These are phyloP conservation scores for Sebastes itinus DNA, from an alignment of 2,797 vertebrate species.

Conservation along the genomic window DNA sequence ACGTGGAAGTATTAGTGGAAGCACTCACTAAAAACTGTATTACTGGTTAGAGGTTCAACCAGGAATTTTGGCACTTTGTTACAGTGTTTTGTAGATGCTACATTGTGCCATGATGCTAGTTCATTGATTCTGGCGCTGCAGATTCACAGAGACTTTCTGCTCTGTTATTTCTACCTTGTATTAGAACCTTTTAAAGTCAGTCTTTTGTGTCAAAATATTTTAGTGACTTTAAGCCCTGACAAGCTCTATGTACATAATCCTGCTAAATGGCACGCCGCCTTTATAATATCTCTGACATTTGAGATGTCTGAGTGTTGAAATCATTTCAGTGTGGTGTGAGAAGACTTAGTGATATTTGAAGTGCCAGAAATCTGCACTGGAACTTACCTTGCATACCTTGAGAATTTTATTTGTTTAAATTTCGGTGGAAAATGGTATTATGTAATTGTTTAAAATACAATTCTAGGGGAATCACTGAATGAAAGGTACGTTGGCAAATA, in stretches of 20 bases:
- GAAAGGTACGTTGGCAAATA: neutral
- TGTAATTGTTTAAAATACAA: neutral
- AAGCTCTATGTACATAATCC: slow-evolving; percentile 15
- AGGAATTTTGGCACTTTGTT: neutral
- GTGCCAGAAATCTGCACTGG: neutral
- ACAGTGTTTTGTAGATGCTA: neutral
- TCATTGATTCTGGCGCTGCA: neutral
- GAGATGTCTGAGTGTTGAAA: neutral
- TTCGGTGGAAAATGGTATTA: neutral
- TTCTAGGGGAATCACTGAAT: neutral
- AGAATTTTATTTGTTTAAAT: neutral
- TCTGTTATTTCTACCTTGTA: neutral
- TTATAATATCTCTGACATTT: slow-evolving; percentile 15
- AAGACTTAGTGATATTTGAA: neutral
- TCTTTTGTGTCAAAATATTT: slow-evolving; percentile 21
- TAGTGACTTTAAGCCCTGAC: slow-evolving; percentile 15
- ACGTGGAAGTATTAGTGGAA: neutral
- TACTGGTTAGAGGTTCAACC: neutral
- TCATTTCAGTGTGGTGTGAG: neutral
- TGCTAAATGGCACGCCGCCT: slow-evolving; percentile 5
- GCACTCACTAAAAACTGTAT: neutral
- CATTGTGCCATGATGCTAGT: neutral
- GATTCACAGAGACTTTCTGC: neutral
- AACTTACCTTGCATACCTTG: neutral
- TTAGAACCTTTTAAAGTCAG: slow-evolving; percentile 1